These are phyloP conservation scores for Sinella curviseta DNA, from an alignment of 1,140 invertebrate species.

Conservation along the genomic window DNA sequence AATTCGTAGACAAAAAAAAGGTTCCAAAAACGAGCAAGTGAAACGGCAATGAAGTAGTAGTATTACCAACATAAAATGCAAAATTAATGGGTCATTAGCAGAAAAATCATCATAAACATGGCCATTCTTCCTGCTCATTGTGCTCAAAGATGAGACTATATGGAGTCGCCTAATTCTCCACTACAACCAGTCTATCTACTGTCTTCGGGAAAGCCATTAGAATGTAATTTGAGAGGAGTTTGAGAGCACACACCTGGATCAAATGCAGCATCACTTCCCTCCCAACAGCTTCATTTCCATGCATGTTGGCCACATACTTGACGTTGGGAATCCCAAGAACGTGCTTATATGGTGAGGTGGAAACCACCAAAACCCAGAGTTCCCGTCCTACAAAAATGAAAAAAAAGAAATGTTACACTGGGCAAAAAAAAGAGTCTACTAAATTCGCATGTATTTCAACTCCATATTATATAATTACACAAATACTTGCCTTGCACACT, in stretches of 20 bases:
- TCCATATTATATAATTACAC: not conserved
- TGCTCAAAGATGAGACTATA: no score
- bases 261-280: conserved; percentile 83
- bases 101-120: no score
- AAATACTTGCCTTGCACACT: conserved; percentile 82
- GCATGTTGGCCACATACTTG: conserved; percentile 89
- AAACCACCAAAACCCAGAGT: conserved; percentile 93
- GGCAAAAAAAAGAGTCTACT: not conserved
- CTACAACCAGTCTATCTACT: not conserved
- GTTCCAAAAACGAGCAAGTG: no score
- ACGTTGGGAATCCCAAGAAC: conserved; percentile 89
- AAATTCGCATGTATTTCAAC: conserved; percentile 17
- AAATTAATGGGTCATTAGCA: no score
- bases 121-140: no score
- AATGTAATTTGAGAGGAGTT: no score
- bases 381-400: conserved; percentile 72
- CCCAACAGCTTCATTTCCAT: conserved; percentile 87
- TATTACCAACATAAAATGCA: no score
- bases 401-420: no score
- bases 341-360: conserved; percentile 82
- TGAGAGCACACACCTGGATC: conserved; percentile 76
- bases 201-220: not conserved
- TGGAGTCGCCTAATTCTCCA: no score
- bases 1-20: no score
- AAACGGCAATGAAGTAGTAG: no score